Evolutionary conservation across 2,888 invertebrate species (phyloP).

Genomic region (Nebria salina): DNA sequence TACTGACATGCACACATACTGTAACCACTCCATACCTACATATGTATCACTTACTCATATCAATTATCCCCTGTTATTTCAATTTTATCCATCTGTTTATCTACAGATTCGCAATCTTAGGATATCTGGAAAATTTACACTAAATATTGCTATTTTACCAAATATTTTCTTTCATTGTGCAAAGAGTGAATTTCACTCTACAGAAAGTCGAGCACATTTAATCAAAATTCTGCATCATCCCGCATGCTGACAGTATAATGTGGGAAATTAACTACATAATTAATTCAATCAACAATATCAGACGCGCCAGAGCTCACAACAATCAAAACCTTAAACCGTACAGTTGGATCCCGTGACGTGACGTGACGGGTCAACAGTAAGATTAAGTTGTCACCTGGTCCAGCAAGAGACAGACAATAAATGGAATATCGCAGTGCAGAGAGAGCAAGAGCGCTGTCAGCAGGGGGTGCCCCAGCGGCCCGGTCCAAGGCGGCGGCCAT

Average conservation of each 20-base stretch:
- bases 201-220: too few relatives aligned
- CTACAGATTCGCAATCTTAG: not conserved
- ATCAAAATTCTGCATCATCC: not conserved
- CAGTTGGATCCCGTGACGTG: not conserved
- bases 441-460: not conserved
- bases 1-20: not conserved
- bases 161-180: too few relatives aligned
- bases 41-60: not conserved
- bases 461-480: conserved; percentile 20
- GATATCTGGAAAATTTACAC: too few relatives aligned
- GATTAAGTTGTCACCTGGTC: conserved; percentile 46
- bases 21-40: not conserved
- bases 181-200: too few relatives aligned
- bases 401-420: conserved; percentile 1
- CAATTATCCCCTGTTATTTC: not conserved
- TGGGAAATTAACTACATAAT: not conserved
- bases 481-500: conserved; percentile 14
- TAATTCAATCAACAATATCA: not conserved
- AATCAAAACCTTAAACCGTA: not conserved
- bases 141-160: too few relatives aligned
- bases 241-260: not conserved
- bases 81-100: not conserved
- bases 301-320: not conserved
- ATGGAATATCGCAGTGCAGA: not conserved
- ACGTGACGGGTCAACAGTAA: conserved; percentile 28